These are phyloP conservation scores for Enhydra lutris DNA, from an alignment of 2,113 vertebrate genomes.

Conservation along the genomic window DNA sequence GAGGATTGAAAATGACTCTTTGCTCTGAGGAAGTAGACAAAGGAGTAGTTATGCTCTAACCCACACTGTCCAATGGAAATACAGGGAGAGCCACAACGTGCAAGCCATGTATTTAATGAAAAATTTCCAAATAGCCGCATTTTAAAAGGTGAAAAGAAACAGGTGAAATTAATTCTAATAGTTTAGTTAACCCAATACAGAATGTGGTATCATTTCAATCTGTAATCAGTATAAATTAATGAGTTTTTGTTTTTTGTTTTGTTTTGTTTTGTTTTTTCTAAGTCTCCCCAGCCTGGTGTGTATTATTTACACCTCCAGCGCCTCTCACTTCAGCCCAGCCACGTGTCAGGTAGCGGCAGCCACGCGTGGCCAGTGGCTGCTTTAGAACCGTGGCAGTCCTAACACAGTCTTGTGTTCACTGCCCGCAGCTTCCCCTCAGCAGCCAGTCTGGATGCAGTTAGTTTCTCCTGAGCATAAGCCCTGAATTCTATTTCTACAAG, in stretches of 20 bases:
- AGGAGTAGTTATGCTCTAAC: neutral
- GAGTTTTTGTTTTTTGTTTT: neutral
- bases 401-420: neutral
- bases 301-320: neutral
- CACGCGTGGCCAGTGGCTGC: neutral
- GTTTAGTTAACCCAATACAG: neutral
- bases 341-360: neutral
- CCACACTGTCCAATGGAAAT: neutral
- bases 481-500: neutral
- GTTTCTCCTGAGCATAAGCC: neutral
- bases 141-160: neutral
- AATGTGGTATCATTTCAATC: neutral
- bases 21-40: neutral
- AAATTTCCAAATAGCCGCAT: neutral
- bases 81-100: neutral
- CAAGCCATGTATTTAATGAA: neutral
- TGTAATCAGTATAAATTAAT: neutral
- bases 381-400: fast-evolving
- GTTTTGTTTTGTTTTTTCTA: neutral
- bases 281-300: neutral
- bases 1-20: neutral
- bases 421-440: neutral
- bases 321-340: neutral
- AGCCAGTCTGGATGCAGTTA: neutral
- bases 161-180: neutral